phyloP scores from a whole-genome alignment of 2,113 vertebrate genomes.

The Myanophis thanlyinensis region DNA sequence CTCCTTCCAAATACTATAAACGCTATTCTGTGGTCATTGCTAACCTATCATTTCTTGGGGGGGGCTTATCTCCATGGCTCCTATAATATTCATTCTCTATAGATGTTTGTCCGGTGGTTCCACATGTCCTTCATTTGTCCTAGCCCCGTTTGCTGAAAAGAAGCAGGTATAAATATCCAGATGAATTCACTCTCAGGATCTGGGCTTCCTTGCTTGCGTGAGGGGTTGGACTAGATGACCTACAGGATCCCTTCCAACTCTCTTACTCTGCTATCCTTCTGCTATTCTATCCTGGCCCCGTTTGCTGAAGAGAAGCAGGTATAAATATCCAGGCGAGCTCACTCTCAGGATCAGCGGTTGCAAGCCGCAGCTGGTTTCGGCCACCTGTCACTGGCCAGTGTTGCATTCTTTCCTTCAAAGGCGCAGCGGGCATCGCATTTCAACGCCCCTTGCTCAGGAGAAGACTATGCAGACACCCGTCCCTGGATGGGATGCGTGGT shows the following conservation, averaged over 20 bases:
- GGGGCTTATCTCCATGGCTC: background rate
- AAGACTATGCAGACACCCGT: background rate
- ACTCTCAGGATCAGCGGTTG: too few species aligned
- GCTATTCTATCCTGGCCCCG: background rate
- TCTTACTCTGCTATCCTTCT: background rate
- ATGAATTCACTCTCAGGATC: background rate
- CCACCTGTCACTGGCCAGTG: background rate
- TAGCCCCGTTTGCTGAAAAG: background rate
- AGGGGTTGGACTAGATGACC: background rate
- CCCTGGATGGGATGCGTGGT: background rate
- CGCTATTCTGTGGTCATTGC: background rate
- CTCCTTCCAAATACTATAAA: background rate
- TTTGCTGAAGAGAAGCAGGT: background rate
- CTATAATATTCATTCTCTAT: background rate
- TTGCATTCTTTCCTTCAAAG: background rate
- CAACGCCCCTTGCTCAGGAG: background rate
- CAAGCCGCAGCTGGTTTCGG: background rate
- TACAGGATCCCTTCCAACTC: background rate
- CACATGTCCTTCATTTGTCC: background rate
- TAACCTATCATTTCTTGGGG: background rate
- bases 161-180: slow-evolving; percentile 8
- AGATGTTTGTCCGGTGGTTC: background rate
- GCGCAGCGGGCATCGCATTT: background rate
- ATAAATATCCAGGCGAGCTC: background rate
- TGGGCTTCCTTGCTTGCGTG: too few species aligned